Conservation (phyloP, 2,888 invertebrate species). For the Meiosimyza platycephala region DNA sequence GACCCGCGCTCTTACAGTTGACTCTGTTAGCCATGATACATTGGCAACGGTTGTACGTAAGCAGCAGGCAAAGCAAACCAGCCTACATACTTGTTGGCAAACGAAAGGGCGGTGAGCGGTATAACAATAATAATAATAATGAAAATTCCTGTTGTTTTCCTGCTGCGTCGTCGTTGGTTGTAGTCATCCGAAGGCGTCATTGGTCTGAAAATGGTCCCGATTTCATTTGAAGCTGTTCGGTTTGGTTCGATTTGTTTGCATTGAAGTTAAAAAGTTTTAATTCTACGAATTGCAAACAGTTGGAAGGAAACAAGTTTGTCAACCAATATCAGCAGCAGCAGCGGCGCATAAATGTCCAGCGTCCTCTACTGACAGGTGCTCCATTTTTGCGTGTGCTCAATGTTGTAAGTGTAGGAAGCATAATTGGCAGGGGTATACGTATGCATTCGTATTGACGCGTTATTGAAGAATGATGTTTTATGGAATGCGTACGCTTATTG, state of each 20-base stretch:
- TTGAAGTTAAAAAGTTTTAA: constrained; percentile 36
- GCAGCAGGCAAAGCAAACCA: not conserved
- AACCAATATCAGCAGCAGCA: not conserved
- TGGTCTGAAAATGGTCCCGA: constrained; percentile 12
- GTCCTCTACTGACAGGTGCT: constrained; percentile 49
- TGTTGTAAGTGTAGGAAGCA: constrained; percentile 43
- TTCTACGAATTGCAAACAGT: constrained; percentile 39
- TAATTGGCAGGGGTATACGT: constrained; percentile 38
- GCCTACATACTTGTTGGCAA: constrained; percentile 3
- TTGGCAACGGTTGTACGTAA: constrained; percentile 18
- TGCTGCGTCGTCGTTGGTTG: constrained; percentile 27
- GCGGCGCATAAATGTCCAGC: constrained; percentile 29
- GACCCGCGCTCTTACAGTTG: too few species aligned
- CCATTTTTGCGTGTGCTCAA: constrained; percentile 43
- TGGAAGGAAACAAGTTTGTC: constrained; percentile 38
- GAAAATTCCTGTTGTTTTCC: constrained; percentile 42
- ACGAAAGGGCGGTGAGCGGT: constrained; percentile 32
- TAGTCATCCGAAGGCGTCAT: constrained; percentile 19
- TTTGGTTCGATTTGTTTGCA: constrained; percentile 20
- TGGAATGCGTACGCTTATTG: constrained; percentile 20
- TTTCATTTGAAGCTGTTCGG: constrained; percentile 11
- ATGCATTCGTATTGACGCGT: constrained; percentile 22
- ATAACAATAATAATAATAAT: constrained; percentile 39
- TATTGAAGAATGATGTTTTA: constrained; percentile 28
- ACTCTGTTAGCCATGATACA: too few species aligned